Percentiles rank a stretch among this genome's conserved stretches.
phyloP scores from a whole-genome alignment of 1,140 invertebrate species.

The Portunus trituberculatus region DNA sequence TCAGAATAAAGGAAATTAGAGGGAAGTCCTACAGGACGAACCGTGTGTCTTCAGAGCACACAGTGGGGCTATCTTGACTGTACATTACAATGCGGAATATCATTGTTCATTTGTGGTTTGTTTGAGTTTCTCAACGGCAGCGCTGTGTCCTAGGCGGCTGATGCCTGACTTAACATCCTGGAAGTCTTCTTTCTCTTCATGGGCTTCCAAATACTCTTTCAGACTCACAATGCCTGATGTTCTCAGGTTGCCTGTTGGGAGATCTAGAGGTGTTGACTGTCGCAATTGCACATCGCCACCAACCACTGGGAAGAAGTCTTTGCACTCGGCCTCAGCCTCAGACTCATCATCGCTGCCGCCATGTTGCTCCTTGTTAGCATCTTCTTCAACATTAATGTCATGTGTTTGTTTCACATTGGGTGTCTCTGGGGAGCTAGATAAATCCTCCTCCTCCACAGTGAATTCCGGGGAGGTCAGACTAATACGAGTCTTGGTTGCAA shows the following conservation, averaged over 20 bases:
- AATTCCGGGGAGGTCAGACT: slow-evolving; percentile 62
- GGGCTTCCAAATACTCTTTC: slow-evolving; percentile 48
- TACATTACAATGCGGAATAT: not conserved
- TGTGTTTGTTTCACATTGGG: not conserved
- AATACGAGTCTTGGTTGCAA: not conserved
- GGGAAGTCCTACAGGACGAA: too few relatives aligned
- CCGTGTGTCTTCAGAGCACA: too few relatives aligned
- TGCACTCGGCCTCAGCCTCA: slow-evolving; percentile 17
- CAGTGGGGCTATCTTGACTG: too few relatives aligned
- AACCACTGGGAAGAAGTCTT: slow-evolving; percentile 58
- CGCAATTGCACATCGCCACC: slow-evolving; percentile 38
- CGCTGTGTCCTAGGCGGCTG: slow-evolving; percentile 66
- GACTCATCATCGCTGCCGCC: not conserved
- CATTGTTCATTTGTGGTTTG: not conserved
- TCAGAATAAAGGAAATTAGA: too few relatives aligned
- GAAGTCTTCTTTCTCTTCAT: not conserved
- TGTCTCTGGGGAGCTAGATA: not conserved
- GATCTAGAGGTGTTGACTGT: not conserved
- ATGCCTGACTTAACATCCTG: slow-evolving; percentile 46
- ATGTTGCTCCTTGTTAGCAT: not conserved
- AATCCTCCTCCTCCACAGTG: slow-evolving; percentile 62
- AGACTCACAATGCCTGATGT: slow-evolving; percentile 52
- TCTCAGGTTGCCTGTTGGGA: not conserved
- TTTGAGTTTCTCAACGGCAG: slow-evolving; percentile 66
- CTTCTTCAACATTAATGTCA: not conserved